Evolutionary conservation across 2,888 invertebrate genomes (phyloP), one percentile per base, ranked within the genome.

Genomic region (Ceramica pisi): DNA sequence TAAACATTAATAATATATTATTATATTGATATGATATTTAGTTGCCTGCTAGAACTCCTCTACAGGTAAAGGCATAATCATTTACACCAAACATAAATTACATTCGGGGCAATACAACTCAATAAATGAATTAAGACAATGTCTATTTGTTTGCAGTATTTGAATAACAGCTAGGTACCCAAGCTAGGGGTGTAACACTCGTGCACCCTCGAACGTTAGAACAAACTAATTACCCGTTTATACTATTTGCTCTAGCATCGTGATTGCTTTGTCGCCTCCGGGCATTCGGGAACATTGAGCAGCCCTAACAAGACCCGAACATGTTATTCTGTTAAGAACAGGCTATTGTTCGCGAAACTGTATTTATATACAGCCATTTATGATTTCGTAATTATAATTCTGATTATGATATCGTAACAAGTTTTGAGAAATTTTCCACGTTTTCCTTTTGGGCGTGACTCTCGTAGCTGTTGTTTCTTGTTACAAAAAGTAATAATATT

Each of bases 211-310:
- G 79, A 89, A 91, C 85, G 87, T 88, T 87, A 91, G 91, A 94
- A 90, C 94, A 94, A 94, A 94, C 94, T 94, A 95, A 94, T 94
- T 94, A 94, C 89, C 86, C 92, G 92, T 92, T 93, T 92, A 94
- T 90, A 92, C 87, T 94, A 92, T 94, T 95, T 94, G 91, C 90
- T 89, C 89, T 88, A 89, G 84, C 87, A 84, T 86, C 88, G 89
- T 90, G 93, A 93, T 93, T 93, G 93, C 93, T 91, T 90, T 89
- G 90, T 88, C 89, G 90, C 92, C 87, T 84, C 76, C 79, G 86
- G 90, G 88, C 87, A 86, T 82, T 87, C 82, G 81, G 75, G 85
- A 87, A 87, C 85, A 86, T 84, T 83, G 85, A 83, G 77, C 84
- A 75, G 82, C 74, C 81, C 80, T 86, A 86, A 85, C 85, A 78